Evolutionary conservation across 2,888 invertebrate species (phyloP).

Genomic region (Callosobruchus maculatus): DNA sequence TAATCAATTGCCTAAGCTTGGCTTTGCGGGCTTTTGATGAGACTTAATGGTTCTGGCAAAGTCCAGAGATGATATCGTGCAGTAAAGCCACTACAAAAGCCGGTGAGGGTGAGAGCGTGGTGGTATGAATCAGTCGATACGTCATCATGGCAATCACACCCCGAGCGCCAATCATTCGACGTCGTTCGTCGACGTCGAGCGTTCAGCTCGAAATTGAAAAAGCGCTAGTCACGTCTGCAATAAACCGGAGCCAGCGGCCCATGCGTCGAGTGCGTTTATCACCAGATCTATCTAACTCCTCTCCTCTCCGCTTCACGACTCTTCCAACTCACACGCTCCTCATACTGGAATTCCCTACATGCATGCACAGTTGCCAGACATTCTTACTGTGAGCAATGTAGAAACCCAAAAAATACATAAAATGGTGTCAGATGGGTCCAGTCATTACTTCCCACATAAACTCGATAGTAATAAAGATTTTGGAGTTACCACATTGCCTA

Average conservation of each 20-base stretch:
- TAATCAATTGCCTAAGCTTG: too few species aligned
- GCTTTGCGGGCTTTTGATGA: too few species aligned
- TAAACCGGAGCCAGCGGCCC: slow-evolving; percentile 47
- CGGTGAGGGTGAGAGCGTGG: neutral
- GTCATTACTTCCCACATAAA: too few species aligned
- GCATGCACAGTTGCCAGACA: neutral
- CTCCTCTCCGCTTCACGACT: neutral
- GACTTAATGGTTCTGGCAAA: too few species aligned
- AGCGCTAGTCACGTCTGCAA: slow-evolving; percentile 52
- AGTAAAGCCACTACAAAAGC: neutral
- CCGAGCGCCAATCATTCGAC: slow-evolving; percentile 51
- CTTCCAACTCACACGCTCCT: neutral
- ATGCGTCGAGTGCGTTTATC: slow-evolving; percentile 50
- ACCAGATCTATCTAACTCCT: slow-evolving; percentile 20
- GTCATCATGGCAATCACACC: slow-evolving; percentile 52
- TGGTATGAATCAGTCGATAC: slow-evolving; percentile 44
- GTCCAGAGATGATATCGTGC: neutral
- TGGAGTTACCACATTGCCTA: too few species aligned
- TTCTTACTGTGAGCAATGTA: too few species aligned
- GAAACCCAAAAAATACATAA: too few species aligned
- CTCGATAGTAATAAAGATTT: too few species aligned
- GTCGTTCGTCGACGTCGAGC: neutral
- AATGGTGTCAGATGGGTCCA: too few species aligned
- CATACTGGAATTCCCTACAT: neutral
- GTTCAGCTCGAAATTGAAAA: slow-evolving; percentile 50